Percentiles rank a stretch among this genome's conserved stretches.
These are phyloP conservation scores for Apodemus sylvaticus DNA, from an alignment of 2,113 vertebrate species.

Conservation along the genomic window DNA sequence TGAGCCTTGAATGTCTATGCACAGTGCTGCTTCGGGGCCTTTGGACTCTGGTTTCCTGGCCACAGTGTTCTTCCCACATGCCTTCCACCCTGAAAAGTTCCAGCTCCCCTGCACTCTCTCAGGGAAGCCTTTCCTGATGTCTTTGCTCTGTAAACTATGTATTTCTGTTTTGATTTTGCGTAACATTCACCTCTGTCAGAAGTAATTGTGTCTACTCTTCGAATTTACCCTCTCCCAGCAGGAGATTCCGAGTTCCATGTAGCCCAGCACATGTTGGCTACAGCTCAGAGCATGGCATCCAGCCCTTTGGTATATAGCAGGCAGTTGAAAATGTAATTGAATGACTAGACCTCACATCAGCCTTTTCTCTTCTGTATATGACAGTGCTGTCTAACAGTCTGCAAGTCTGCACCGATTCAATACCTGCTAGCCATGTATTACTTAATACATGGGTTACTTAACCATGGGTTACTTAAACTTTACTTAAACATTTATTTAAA, in stretches of 20 bases:
- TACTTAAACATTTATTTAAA: too few relatives aligned
- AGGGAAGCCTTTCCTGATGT: background rate
- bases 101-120: background rate
- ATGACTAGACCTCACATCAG: background rate
- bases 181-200: background rate
- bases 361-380: background rate
- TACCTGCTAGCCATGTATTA: background rate
- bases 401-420: background rate
- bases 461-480: too few relatives aligned
- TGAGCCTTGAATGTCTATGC: background rate
- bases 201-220: background rate
- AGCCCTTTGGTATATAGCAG: background rate
- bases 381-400: background rate
- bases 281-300: background rate
- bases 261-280: background rate
- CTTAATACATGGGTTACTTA: too few relatives aligned
- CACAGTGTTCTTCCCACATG: background rate
- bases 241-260: background rate
- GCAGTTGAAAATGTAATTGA: background rate
- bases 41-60: background rate
- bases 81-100: background rate
- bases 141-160: background rate
- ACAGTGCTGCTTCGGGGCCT: background rate
- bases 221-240: background rate
- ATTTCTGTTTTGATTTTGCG: background rate